Evolutionary conservation across 2,113 vertebrate genomes (phyloP).

Genomic region (Limanda limanda): DNA sequence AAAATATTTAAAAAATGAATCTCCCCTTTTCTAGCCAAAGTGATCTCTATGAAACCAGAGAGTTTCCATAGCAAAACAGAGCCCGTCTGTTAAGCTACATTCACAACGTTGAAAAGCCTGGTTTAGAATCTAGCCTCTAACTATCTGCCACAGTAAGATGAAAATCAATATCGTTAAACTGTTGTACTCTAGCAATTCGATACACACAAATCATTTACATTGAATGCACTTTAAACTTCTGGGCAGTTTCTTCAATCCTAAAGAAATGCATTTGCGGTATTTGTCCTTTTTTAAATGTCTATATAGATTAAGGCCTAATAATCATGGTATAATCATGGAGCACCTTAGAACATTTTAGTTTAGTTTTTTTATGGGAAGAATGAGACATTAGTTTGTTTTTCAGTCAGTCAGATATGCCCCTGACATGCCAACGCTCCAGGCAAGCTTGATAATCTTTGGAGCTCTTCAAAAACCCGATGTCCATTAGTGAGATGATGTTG

Average conservation of each 20-base stretch:
- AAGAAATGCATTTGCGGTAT: constrained; percentile 58
- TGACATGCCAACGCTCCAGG: constrained; percentile 25
- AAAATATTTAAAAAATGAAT: constrained; percentile 30
- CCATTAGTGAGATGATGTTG: not conserved
- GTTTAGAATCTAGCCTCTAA: constrained; percentile 36
- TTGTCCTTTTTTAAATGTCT: constrained; percentile 53
- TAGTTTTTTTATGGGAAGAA: constrained; percentile 40
- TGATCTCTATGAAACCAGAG: constrained; percentile 46
- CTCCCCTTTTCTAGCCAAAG: constrained; percentile 62
- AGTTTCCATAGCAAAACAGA: constrained; percentile 34
- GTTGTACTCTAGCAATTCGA: constrained; percentile 41
- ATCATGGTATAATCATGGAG: constrained; percentile 67
- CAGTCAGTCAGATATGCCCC: constrained; percentile 1
- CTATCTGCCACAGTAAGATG: constrained; percentile 41
- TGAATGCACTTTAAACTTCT: constrained; percentile 79
- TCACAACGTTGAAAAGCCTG: constrained; percentile 42
- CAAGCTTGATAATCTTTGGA: not conserved
- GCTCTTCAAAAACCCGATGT: constrained; percentile 16
- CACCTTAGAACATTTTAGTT: constrained; percentile 71
- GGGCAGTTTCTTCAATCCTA: constrained; percentile 61
- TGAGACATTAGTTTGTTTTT: constrained; percentile 12
- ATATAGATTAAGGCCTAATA: constrained; percentile 65
- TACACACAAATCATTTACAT: constrained; percentile 69
- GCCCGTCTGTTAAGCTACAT: constrained; percentile 30
- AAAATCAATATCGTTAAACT: constrained; percentile 43